Evolutionary conservation across 2,797 vertebrate species (phyloP), one percentile per base, ranked within the genome.

Genomic region (Antrozous pallidus): DNA sequence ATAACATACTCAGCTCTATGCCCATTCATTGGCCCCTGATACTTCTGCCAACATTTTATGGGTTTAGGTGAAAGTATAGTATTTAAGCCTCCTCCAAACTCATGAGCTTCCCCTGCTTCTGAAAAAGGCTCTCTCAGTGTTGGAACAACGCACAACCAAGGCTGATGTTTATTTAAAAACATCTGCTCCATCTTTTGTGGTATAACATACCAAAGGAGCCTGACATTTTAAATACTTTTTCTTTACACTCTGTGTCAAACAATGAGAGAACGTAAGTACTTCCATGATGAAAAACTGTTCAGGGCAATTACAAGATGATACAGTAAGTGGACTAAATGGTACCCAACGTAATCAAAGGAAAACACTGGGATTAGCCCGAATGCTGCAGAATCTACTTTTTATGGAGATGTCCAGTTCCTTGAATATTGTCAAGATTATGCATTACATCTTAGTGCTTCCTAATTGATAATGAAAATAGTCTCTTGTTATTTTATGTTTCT

Each of bases 111-210:
- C 96, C 97, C 96, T 98, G 98, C 98, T 98, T 98, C 98, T 98
- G 98, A 97, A 98, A 98, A 98, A 96, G 95, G 82, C 97, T 98
- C 81, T 97, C 94, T 97, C 96, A 51, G 96, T 97, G 98, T 98
- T 97, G 97, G 96, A 98, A 96, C 98, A 98, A 98, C 36, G 93
- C 96, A 97, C 97, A 97, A 96, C 95, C 96, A 97, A 94, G 95
- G 88, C 80, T 97, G 95, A 80, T 98, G 98, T 98, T 98, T 98
- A 98, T 97, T 98, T 98, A 97, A 98, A 98, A 98, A 98, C 98
- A 98, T 98, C 98, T 98, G 98, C 85, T 98, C 96, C 92, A 85
- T 94, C 96, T 97, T 98, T 98, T 97, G 96, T 63, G 36, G 93
- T 95, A 95, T 91, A 98, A 97, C 98, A 97, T 97, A 97, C 98